Percentiles rank a stretch among this genome's conserved stretches.
Conservation (phyloP, 2,888 invertebrate species). For the Meliscaeva auricollis region DNA sequence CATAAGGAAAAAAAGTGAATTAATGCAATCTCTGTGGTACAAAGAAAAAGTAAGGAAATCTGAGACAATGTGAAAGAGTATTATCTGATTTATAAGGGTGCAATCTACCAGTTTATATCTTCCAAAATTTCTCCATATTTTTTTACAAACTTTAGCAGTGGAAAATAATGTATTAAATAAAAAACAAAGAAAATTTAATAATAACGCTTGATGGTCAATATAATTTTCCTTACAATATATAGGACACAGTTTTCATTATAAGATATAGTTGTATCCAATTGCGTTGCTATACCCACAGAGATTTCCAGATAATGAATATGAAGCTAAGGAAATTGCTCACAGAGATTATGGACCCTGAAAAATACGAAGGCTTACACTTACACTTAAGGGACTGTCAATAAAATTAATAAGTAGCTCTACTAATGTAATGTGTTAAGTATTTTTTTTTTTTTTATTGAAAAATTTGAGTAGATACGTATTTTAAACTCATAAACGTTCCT, state of each 20-base stretch:
- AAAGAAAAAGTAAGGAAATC: constrained; percentile 30
- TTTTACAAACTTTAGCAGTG: too few species aligned
- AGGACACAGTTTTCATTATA: constrained; percentile 38
- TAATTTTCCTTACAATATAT: constrained; percentile 36
- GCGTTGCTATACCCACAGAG: constrained; percentile 11
- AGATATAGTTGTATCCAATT: constrained; percentile 44
- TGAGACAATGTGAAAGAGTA: constrained; percentile 56
- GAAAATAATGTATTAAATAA: constrained; percentile 27
- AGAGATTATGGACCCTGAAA: not conserved
- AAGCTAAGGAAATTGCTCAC: constrained; percentile 1
- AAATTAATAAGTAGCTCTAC: too few species aligned
- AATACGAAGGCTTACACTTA: too few species aligned
- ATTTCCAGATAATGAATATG: not conserved
- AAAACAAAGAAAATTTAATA: constrained; percentile 54
- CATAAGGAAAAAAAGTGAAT: constrained; percentile 54
- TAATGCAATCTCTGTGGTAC: constrained; percentile 55
- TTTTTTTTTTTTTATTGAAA: too few species aligned
- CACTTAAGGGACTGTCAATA: too few species aligned
- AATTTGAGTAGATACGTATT: too few species aligned
- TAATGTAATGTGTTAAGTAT: too few species aligned
- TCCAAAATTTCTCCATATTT: constrained; percentile 18
- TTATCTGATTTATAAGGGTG: constrained; percentile 70
- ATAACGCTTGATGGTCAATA: constrained; percentile 65
- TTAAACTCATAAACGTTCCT: too few species aligned
- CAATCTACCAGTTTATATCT: constrained; percentile 47